These are phyloP conservation scores for cattle (Bos taurus) DNA, from an alignment of 2,113 vertebrate species.

Conservation along the genomic window ARS-UCD2.0 NC_037336.1:9758001-9758500, in stretches of 20 bases:
- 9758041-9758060: not conserved
- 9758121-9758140: not conserved
- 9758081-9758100: not conserved
- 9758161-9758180: not conserved
- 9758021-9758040: not conserved
- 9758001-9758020: no score
- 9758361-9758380: rapidly evolving
- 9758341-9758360: not conserved
- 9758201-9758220: not conserved
- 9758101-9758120: rapidly evolving
- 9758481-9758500: not conserved
- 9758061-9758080: not conserved
- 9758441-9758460: not conserved
- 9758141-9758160: not conserved
- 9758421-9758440: not conserved
- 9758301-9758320: not conserved
- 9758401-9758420: not conserved
- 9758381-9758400: not conserved
- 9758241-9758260: rapidly evolving
- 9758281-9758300: not conserved
- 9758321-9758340: not conserved
- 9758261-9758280: not conserved
- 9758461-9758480: not conserved
- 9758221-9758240: not conserved
- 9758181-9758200: not conserved